phyloP scores from a whole-genome alignment of 1,140 invertebrate genomes.

The Cylas formicarius region DNA sequence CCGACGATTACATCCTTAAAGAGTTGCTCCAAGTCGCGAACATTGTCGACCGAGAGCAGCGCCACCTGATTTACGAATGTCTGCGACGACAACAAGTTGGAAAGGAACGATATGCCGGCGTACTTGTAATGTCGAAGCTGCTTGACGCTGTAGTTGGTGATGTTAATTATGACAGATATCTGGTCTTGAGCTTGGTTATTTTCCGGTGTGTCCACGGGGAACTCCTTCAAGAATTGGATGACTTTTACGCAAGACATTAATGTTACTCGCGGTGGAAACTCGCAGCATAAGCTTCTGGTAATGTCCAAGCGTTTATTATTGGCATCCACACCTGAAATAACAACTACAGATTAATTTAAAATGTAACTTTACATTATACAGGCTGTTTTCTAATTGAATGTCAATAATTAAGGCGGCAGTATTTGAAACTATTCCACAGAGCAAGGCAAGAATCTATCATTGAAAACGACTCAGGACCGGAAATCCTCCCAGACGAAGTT shows the following conservation, averaged over 20 bases:
- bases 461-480: too few species aligned
- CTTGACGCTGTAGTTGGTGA: constrained; percentile 50
- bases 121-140: constrained; percentile 79
- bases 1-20: constrained; percentile 64
- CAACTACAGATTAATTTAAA: constrained; percentile 5
- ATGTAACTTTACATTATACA: constrained; percentile 41
- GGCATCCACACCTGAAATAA: background rate
- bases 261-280: constrained; percentile 57
- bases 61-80: constrained; percentile 62
- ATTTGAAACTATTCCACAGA: too few species aligned
- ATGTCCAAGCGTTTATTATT: constrained; percentile 65
- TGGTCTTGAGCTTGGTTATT: too few species aligned
- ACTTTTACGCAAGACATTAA: constrained; percentile 60
- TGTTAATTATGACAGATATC: constrained; percentile 66
- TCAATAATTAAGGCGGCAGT: constrained; percentile 38
- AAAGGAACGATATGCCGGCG: constrained; percentile 62
- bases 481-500: too few species aligned
- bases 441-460: too few species aligned
- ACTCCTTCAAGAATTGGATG: constrained; percentile 54
- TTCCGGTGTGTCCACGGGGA: constrained; percentile 60
- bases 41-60: constrained; percentile 41
- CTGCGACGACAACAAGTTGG: constrained; percentile 55
- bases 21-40: constrained; percentile 46
- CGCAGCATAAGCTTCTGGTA: constrained; percentile 54
- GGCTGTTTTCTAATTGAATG: too few species aligned